These are phyloP conservation scores for Platycheirus rosarum DNA, from an alignment of 2,888 invertebrate genomes.

Conservation along the genomic window DNA sequence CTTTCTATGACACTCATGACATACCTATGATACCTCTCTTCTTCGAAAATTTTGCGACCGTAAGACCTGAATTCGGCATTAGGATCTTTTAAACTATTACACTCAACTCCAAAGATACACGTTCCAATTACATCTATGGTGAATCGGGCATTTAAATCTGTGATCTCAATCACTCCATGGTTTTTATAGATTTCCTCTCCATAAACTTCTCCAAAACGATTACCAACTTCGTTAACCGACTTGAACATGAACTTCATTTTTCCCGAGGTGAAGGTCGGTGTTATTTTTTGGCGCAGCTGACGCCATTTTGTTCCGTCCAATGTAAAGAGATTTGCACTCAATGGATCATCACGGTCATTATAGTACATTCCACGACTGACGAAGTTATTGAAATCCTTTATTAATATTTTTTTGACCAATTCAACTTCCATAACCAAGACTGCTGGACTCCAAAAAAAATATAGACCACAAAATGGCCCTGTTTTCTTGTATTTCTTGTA, in stretches of 20 bases:
- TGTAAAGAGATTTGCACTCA: conserved; percentile 81
- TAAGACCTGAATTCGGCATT: conserved; percentile 79
- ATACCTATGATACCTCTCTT: conserved; percentile 76
- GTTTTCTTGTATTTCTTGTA: conserved; percentile 76
- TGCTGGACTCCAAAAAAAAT: conserved; percentile 75
- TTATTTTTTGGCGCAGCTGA: conserved; percentile 75
- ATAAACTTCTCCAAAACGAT: conserved; percentile 75
- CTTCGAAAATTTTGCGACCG: conserved; percentile 74
- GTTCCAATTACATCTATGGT: conserved; percentile 84
- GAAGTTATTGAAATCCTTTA: conserved; percentile 79
- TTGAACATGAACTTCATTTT: conserved; percentile 77
- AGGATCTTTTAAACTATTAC: conserved; percentile 81
- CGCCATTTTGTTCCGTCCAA: conserved; percentile 82
- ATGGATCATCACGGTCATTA: conserved; percentile 79
- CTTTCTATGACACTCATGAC: conserved; percentile 75
- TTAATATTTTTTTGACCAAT: conserved; percentile 78
- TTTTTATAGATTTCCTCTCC: not conserved
- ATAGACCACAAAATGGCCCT: conserved; percentile 78
- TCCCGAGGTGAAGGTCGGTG: conserved; percentile 77
- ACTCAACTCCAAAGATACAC: conserved; percentile 83
- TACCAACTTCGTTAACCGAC: conserved; percentile 76
- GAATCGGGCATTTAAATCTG: conserved; percentile 82
- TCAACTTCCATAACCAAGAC: conserved; percentile 78
- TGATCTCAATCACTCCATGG: conserved; percentile 79
- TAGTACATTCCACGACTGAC: conserved; percentile 79